Percentiles rank a stretch among this genome's conserved stretches.
These are phyloP conservation scores for Protaetia brevitarsis DNA, from an alignment of 1,140 invertebrate genomes.

Conservation along the genomic window DNA sequence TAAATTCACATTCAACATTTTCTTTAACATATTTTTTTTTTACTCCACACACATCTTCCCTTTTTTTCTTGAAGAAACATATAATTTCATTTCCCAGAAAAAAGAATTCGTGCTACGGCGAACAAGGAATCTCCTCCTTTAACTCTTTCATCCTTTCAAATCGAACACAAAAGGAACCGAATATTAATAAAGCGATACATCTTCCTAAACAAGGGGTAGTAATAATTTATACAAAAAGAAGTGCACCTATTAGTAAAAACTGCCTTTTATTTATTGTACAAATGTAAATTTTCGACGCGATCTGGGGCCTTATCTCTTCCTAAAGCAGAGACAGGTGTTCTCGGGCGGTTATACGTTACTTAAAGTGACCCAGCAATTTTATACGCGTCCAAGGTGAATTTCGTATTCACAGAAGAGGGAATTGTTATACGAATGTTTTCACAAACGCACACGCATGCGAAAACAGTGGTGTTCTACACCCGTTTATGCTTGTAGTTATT, in stretches of 20 bases:
- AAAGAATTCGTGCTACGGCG: too few relatives aligned
- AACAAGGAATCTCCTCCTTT: background rate
- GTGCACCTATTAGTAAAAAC: slow-evolving; percentile 18
- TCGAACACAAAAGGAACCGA: slow-evolving; percentile 19
- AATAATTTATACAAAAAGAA: slow-evolving; percentile 23
- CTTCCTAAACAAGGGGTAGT: slow-evolving; percentile 4
- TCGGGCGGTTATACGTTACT: slow-evolving; percentile 15
- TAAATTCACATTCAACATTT: too few relatives aligned
- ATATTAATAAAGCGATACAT: slow-evolving; percentile 23
- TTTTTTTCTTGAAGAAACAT: too few relatives aligned
- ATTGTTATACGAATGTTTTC: too few relatives aligned
- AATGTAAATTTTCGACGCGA: slow-evolving; percentile 22
- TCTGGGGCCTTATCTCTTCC: background rate
- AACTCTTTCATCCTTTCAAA: slow-evolving; percentile 10
- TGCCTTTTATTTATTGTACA: slow-evolving; percentile 18
- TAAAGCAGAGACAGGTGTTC: slow-evolving; percentile 18
- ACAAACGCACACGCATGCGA: too few relatives aligned
- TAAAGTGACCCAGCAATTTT: slow-evolving; percentile 17
- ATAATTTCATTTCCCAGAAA: too few relatives aligned
- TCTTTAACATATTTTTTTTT: too few relatives aligned
- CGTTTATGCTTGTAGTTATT: too few relatives aligned
- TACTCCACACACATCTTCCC: too few relatives aligned
- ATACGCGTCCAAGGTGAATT: background rate
- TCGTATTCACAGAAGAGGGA: background rate
- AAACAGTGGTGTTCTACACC: too few relatives aligned